Conservation (phyloP, 2,797 vertebrate species). For the Enteromius paludinosus region DNA sequence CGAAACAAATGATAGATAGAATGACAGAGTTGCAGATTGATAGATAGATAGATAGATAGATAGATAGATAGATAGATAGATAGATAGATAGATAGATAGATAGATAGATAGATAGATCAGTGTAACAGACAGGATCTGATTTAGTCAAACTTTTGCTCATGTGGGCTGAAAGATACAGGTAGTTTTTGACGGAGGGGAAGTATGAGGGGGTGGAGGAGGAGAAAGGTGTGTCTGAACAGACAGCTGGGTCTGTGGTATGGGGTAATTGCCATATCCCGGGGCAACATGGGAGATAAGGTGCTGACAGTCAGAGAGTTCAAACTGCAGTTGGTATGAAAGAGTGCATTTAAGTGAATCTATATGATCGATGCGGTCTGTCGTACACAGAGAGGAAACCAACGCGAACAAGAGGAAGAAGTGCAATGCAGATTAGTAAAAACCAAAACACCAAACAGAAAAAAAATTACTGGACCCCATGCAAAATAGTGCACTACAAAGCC, state of each 20-base stretch:
- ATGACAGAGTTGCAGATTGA: not conserved
- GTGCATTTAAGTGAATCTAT: slow-evolving; percentile 19
- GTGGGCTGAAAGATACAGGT: not conserved
- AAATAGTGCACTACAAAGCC: slow-evolving; percentile 54
- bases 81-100: not conserved
- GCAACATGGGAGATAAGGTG: slow-evolving; percentile 46
- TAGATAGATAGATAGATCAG: not conserved
- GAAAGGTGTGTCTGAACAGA: slow-evolving; percentile 54
- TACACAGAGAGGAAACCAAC: slow-evolving; percentile 1
- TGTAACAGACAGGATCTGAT: not conserved
- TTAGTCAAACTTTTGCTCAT: slow-evolving; percentile 1
- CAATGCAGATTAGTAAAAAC: not conserved
- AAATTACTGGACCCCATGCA: slow-evolving; percentile 61
- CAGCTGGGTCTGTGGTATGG: slow-evolving; percentile 65
- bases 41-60: not conserved
- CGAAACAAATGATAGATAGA: slow-evolving; percentile 30
- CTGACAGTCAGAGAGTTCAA: slow-evolving; percentile 59
- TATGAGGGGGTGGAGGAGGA: slow-evolving; percentile 27
- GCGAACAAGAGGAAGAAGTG: not conserved
- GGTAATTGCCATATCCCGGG: slow-evolving; percentile 61
- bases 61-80: not conserved
- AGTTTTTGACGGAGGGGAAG: slow-evolving; percentile 34
- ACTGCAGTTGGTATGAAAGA: slow-evolving; percentile 32
- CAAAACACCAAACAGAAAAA: slow-evolving; percentile 9
- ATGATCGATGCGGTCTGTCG: not conserved